phyloP scores from a whole-genome alignment of 2,113 vertebrate genomes.

The Sardina pilchardus region DNA sequence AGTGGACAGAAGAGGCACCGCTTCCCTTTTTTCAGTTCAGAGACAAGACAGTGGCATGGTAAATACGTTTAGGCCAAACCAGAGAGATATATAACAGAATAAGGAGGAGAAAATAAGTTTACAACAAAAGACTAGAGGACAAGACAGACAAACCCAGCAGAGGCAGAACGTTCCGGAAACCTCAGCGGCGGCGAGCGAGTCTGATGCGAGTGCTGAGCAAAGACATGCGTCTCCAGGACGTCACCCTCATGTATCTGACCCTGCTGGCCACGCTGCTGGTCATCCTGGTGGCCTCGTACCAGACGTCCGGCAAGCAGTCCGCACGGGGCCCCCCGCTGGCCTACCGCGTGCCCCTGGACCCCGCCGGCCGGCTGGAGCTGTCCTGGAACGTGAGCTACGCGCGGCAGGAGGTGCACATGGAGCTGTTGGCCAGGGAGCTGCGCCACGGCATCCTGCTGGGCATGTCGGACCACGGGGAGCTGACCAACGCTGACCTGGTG shows the following conservation, averaged over 20 bases:
- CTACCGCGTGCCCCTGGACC: slow-evolving; percentile 83
- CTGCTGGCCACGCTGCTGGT: slow-evolving; percentile 80
- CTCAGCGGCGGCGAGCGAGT: not conserved
- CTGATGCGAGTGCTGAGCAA: slow-evolving; percentile 67
- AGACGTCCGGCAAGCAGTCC: slow-evolving; percentile 59
- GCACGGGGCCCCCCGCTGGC: slow-evolving; percentile 60
- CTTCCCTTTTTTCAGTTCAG: not conserved
- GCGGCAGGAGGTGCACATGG: slow-evolving; percentile 75
- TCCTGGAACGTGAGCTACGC: slow-evolving; percentile 89
- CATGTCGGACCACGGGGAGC: slow-evolving; percentile 87
- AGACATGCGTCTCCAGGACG: slow-evolving; percentile 74
- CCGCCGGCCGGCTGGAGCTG: slow-evolving; percentile 77
- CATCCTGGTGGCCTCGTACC: slow-evolving; percentile 86
- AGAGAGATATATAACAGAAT: not conserved
- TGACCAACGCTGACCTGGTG: slow-evolving; percentile 82
- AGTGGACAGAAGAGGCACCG: not conserved
- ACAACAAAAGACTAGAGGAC: too few relatives aligned
- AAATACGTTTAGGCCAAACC: not conserved
- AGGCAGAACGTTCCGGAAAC: too few relatives aligned
- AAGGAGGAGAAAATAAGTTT: not conserved
- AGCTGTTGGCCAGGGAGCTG: slow-evolving; percentile 70
- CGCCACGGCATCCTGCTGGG: slow-evolving; percentile 82
- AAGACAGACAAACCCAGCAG: too few relatives aligned
- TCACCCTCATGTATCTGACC: slow-evolving; percentile 86
- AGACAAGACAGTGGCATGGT: not conserved